phyloP scores from a whole-genome alignment of 2,797 vertebrate genomes.

The Holocentrus rufus region DNA sequence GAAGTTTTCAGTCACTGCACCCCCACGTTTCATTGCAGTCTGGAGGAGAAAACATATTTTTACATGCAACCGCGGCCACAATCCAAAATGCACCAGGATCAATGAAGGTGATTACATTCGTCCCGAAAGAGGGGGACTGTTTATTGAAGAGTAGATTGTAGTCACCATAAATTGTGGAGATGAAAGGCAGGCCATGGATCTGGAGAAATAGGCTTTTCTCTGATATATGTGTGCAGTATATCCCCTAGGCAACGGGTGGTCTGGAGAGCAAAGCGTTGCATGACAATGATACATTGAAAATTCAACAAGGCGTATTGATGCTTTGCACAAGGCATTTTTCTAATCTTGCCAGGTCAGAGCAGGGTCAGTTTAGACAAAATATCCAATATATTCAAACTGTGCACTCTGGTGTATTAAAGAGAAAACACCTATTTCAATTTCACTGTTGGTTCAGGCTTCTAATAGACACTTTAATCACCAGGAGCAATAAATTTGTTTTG shows the following conservation, averaged over 20 bases:
- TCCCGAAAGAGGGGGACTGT: constrained; percentile 11
- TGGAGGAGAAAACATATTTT: neutral
- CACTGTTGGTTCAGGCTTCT: neutral
- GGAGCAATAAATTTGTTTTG: neutral
- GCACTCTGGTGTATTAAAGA: neutral
- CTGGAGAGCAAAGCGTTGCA: constrained; percentile 48
- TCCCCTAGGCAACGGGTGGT: constrained; percentile 60
- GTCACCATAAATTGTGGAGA: constrained; percentile 10
- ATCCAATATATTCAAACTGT: neutral
- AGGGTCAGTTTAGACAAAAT: constrained; percentile 13
- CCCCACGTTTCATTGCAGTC: neutral
- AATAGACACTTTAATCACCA: constrained; percentile 10
- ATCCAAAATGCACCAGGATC: neutral
- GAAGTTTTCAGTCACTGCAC: neutral
- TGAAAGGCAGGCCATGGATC: constrained; percentile 13
- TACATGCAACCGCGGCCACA: no score
- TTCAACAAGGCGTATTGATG: neutral
- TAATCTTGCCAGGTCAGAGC: constrained; percentile 17
- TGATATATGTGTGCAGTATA: constrained; percentile 23
- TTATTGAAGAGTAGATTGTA: neutral
- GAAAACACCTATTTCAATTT: neutral
- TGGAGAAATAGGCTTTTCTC: constrained; percentile 28
- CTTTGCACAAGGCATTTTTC: constrained; percentile 14
- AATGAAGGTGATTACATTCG: neutral
- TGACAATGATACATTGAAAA: constrained; percentile 57